phyloP scores from a whole-genome alignment of 2,888 invertebrate species.

The Parelbella ahira region DNA sequence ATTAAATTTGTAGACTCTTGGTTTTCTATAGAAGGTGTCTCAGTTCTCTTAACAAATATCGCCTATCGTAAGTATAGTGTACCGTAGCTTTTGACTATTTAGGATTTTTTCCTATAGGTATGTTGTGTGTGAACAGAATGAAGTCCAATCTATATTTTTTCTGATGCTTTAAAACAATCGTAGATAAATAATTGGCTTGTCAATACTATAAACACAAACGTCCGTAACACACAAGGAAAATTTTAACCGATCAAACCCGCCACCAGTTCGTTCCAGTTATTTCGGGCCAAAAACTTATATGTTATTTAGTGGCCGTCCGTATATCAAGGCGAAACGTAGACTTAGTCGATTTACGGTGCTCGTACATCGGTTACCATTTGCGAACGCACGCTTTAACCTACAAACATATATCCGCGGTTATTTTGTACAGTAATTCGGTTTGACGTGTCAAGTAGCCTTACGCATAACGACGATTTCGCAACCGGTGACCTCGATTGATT shows the following conservation, averaged over 20 bases:
- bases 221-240: background rate
- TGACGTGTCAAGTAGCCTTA: slow-evolving; percentile 17
- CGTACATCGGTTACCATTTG: background rate
- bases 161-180: too few species aligned
- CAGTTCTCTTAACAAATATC: too few species aligned
- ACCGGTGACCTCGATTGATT: slow-evolving; percentile 29
- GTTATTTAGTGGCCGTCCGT: background rate
- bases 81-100: too few species aligned
- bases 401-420: slow-evolving; percentile 27
- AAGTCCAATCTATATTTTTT: too few species aligned
- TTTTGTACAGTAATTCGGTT: slow-evolving; percentile 18
- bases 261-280: background rate
- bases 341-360: slow-evolving; percentile 5
- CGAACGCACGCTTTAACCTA: slow-evolving; percentile 17
- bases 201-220: background rate
- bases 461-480: slow-evolving; percentile 27
- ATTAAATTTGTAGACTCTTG: too few species aligned
- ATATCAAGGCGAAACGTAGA: slow-evolving; percentile 1
- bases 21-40: too few species aligned
- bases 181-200: slow-evolving; percentile 2
- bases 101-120: too few species aligned
- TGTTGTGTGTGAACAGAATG: too few species aligned
- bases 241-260: background rate
- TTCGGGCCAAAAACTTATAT: slow-evolving; percentile 5
- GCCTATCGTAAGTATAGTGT: too few species aligned